A percentile compares a stretch with the other conserved stretches of the same genome.
phyloP scores from a whole-genome alignment of 2,797 vertebrate species.

The Echiichthys vipera region DNA sequence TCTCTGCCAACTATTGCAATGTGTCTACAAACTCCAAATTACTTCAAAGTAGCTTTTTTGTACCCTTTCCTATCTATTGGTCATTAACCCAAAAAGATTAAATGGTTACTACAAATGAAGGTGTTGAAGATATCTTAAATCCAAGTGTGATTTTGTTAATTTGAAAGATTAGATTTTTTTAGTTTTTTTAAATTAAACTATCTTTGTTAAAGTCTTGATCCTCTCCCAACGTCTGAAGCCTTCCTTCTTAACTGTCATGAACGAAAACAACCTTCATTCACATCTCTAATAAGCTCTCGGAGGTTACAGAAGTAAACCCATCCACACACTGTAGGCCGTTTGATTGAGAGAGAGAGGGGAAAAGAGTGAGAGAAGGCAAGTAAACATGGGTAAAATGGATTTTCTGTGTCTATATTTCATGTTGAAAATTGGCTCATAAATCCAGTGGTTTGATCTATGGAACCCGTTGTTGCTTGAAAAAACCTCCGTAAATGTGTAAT shows the following conservation, averaged over 20 bases:
- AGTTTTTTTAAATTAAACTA: neutral
- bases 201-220: neutral
- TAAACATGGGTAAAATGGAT: slow-evolving; percentile 93
- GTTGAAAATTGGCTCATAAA: slow-evolving; percentile 99
- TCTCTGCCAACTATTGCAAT: too few species aligned
- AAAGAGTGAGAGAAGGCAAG: slow-evolving; percentile 74
- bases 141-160: neutral
- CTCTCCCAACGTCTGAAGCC: neutral
- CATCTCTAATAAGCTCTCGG: slow-evolving; percentile 35
- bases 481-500: slow-evolving; percentile 99
- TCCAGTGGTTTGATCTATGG: slow-evolving; percentile 98
- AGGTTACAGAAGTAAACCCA: slow-evolving; percentile 41
- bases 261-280: slow-evolving; percentile 40
- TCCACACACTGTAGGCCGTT: slow-evolving; percentile 50
- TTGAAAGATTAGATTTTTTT: too few species aligned
- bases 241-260: neutral
- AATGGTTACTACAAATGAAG: neutral
- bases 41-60: neutral
- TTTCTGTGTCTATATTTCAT: slow-evolving; percentile 98
- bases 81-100: neutral
- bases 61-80: neutral
- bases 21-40: neutral
- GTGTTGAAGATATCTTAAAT: neutral
- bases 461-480: slow-evolving; percentile 96
- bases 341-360: slow-evolving; percentile 65